Evolutionary conservation across 2,888 invertebrate genomes (phyloP), one percentile per base, ranked within the genome.

Genomic region (Halocaridina rubra): DNA sequence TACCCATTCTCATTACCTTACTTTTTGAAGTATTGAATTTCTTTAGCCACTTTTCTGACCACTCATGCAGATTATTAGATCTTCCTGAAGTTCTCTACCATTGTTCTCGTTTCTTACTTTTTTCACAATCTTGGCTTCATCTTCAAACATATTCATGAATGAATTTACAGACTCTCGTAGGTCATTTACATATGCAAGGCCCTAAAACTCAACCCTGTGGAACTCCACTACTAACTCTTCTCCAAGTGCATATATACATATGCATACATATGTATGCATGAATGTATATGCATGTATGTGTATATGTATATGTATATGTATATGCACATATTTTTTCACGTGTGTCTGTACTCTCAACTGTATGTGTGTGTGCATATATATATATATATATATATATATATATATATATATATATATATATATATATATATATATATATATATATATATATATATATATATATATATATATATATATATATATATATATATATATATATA

Each of bases 301-400:
- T 72, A 72, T 72, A 72, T 72, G 33, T 72, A 72, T 72, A 72
- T 72, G 33, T 72, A 72, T 72, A 72, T 72, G 33, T 72, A 72
- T 72, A 72, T 72, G 33, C 33, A 72, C 33, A 30, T 72, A 72
- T 72, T 16, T 72, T 13, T 72, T 13, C n/a, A 39, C 39, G n/a
- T 72, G 39, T 72, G n/a, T 29, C 8, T 72, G 7, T 72, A 33
- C 19, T 32, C 30, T 30, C 30, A 71, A 22, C 27, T 71, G 16
- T 29, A 71, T 29, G 32, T 29, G 27, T 72, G 39, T 5, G n/a
- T 74, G 29, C 19, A 46, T 29, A 22, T 2, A 5, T 33, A 33
- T 32, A 33, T 74, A 19, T 32, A 33, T 74, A 33, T 74, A 33
- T 13, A 33, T 74, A 33, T 74, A 33, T 74, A 39, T 74, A 39